Evolutionary conservation across 2,888 invertebrate genomes (phyloP), one percentile per base, ranked within the genome.

Genomic region (Cryptosula pallasiana): DNA sequence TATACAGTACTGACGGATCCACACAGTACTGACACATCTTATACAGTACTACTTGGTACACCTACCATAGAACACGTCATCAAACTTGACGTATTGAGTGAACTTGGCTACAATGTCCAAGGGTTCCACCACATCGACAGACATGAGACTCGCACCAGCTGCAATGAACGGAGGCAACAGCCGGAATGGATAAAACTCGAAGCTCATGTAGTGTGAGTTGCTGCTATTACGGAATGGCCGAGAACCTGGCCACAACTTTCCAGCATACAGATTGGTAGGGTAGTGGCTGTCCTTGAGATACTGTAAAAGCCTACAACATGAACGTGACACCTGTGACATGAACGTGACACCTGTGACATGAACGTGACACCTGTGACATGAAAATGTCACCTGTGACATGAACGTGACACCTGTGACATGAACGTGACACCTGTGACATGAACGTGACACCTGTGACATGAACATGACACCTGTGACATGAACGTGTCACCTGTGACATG

Each of bases 21-120:
- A n/a, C n/a, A n/a, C n/a, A n/a, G n/a, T n/a, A n/a, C n/a, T n/a
- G n/a, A n/a, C n/a, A n/a, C n/a, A n/a, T n/a, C n/a, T n/a, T n/a
- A n/a, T n/a, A n/a, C n/a, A n/a, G n/a, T n/a, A n/a, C n/a, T n/a
- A n/a, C n/a, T n/a, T n/a, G n/a, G n/a, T n/a, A n/a, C n/a, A 63
- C 63, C 32, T 13, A 63, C 63, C 63, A 34, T 63, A 63, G 32
- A 63, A 63, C 13, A 63, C 63, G 32, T 63, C 63, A 32, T 63
- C 63, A 63, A 63, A 63, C 27, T 20, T 13, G 27, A 63, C 32
- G 27, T 13, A 63, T 32, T 63, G 25, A 13, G 63, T 63, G 32
- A 63, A 63, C 63, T 63, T 20, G 3, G 32, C 27, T 13, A 63
- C 34, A 27, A 63, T 63, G 32, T 29, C 5, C 13, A 63, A 13